These are phyloP conservation scores for Drosophila mayri DNA, from an alignment of 1,140 invertebrate genomes.

Conservation along the genomic window DNA sequence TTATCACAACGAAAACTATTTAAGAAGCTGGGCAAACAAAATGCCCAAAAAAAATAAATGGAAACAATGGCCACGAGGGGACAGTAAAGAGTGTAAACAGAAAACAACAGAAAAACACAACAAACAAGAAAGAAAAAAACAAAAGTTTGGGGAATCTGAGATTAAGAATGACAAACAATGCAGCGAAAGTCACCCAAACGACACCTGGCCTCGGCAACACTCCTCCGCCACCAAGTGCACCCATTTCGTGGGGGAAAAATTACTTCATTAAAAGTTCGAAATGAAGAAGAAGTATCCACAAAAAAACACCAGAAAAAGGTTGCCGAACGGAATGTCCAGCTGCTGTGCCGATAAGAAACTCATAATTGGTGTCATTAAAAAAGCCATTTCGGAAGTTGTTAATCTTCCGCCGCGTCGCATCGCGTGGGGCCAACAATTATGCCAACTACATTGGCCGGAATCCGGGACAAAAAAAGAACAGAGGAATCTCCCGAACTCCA, in stretches of 20 bases:
- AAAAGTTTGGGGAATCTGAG: constrained; percentile 26
- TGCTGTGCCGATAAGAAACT: constrained; percentile 77
- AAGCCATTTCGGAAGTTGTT: constrained; percentile 81
- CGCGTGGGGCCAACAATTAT: constrained; percentile 58
- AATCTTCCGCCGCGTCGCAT: constrained; percentile 59
- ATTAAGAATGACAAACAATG: constrained; percentile 71
- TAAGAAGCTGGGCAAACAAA: constrained; percentile 41
- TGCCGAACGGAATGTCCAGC: constrained; percentile 36
- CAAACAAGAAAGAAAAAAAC: background rate
- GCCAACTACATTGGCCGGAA: constrained; percentile 56
- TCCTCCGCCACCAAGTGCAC: constrained; percentile 9
- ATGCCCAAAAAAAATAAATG: constrained; percentile 2
- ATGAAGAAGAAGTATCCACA: constrained; percentile 56
- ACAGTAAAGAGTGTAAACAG: constrained; percentile 8
- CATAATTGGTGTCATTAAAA: constrained; percentile 82
- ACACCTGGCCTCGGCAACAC: constrained; percentile 38
- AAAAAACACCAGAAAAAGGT: constrained; percentile 1
- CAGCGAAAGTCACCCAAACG: constrained; percentile 54
- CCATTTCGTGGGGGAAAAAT: constrained; percentile 51
- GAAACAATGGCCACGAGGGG: constrained; percentile 1
- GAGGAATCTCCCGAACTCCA: background rate
- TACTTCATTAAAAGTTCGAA: constrained; percentile 78
- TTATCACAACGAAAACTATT: constrained; percentile 61
- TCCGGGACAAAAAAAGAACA: background rate
- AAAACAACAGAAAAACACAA: background rate